Evolutionary conservation across 2,888 invertebrate species (phyloP).

Genomic region (Tachina grossa): DNA sequence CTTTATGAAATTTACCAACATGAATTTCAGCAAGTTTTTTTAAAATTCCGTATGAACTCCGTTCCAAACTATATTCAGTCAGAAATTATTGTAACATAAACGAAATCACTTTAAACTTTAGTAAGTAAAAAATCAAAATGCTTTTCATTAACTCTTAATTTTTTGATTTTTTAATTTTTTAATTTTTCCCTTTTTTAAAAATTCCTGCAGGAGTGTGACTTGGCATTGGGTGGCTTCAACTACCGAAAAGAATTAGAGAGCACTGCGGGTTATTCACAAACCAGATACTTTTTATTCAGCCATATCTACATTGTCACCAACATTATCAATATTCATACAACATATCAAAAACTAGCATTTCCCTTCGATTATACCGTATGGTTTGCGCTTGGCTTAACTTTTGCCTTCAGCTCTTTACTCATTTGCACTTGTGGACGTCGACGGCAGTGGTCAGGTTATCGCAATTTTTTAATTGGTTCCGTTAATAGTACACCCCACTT

Average conservation of each 20-base stretch:
- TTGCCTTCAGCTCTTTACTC: constrained; percentile 70
- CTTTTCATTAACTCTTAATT: neutral
- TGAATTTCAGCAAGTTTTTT: too few species aligned
- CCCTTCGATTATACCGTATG: constrained; percentile 76
- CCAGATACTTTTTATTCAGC: constrained; percentile 76
- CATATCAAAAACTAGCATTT: constrained; percentile 77
- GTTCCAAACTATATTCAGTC: too few species aligned
- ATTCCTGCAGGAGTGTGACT: constrained; percentile 74
- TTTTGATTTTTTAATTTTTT: neutral
- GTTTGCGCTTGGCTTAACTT: constrained; percentile 71
- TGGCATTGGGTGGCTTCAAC: constrained; percentile 76
- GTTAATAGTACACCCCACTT: constrained; percentile 71
- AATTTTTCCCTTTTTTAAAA: constrained; percentile 72
- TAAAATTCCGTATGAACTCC: too few species aligned
- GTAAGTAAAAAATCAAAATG: neutral
- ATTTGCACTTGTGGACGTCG: constrained; percentile 51
- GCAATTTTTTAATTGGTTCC: constrained; percentile 73
- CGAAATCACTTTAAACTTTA: neutral
- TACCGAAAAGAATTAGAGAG: constrained; percentile 72
- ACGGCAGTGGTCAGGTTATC: constrained; percentile 73
- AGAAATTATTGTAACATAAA: too few species aligned
- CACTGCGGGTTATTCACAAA: constrained; percentile 74
- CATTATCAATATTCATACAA: constrained; percentile 73
- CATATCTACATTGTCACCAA: constrained; percentile 77
- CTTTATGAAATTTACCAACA: too few species aligned